A percentile compares a stretch with the other conserved stretches of the same genome.
phyloP scores from a whole-genome alignment of 2,113 vertebrate species.

The Rhinopomastus cyanomelas region DNA sequence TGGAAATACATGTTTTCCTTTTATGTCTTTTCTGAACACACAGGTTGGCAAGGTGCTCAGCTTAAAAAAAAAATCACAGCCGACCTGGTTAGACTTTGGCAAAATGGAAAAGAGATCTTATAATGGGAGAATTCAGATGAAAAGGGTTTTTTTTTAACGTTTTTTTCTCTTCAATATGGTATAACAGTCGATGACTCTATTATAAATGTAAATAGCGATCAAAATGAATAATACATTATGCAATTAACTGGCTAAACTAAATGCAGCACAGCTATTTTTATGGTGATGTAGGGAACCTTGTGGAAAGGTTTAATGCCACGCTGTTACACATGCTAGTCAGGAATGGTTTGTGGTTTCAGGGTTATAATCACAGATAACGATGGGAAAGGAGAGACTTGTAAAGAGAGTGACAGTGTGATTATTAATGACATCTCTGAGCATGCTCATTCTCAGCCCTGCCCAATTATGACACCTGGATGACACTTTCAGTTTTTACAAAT shows the following conservation, averaged over 20 bases:
- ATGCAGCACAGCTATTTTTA: neutral
- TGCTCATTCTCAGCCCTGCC: no score
- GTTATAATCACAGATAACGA: neutral
- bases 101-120: neutral
- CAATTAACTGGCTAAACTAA: neutral
- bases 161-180: neutral
- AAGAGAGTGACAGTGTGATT: neutral
- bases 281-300: neutral
- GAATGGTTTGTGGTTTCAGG: neutral
- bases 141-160: neutral
- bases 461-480: no score
- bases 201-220: neutral
- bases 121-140: neutral
- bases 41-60: neutral
- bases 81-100: neutral
- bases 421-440: no score
- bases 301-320: neutral
- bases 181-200: neutral
- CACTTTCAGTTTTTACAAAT: no score
- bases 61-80: neutral
- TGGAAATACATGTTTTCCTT: neutral
- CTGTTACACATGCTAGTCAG: neutral
- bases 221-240: neutral
- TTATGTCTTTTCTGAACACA: no score
- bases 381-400: neutral